Base-by-base conservation (phyloP, 2,113 vertebrate species). In the Scartelaos histophorus region DNA sequence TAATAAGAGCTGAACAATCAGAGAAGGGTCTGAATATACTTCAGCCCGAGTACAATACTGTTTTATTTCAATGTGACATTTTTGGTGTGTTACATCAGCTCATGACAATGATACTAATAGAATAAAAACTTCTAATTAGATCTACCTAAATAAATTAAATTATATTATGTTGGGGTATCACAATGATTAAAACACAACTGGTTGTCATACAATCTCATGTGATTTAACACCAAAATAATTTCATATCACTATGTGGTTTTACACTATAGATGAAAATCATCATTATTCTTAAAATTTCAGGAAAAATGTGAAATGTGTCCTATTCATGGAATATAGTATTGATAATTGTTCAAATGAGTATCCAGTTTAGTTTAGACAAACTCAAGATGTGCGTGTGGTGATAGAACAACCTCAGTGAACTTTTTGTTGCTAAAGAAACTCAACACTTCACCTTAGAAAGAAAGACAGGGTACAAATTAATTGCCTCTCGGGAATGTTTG, bases 381-480 rank as follows among this genome's bases (percentile, higher is more conserved):
- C 10, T 43, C 38, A 43, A 43, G 38, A 7, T 43, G 38, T 10
- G 38, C 38, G 10, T 1, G 38, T 43, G 10, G 38, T 21, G 7
- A 57, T 24, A 12, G n/a, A 61, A 34, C 25, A 29, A 61, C 58
- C 58, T 34, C 25, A 61, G 25, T 34, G 15, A 61, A 61, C 58
- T 13, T 16, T 61, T 61, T 61, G 58, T 34, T 66, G 75, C 79
- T 73, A 7, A 70, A 34, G 75, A 65, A 45, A 34, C 24, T 70
- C 58, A 61, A 0, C 46, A 71, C 82, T 67, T 77, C 85, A 75
- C 74, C 69, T 73, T 75, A 51, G 75, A 70, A 65, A 61, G 58
- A 34, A 54, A 71, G 82, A 78, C 69, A 67, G 62, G 19, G 84
- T 66, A 77, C 65, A 69, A 83, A 80, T 82, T 69, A 74, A 88